Base-by-base conservation (phyloP, 2,888 invertebrate genomes). In the Alloplasta piceator region DNA sequence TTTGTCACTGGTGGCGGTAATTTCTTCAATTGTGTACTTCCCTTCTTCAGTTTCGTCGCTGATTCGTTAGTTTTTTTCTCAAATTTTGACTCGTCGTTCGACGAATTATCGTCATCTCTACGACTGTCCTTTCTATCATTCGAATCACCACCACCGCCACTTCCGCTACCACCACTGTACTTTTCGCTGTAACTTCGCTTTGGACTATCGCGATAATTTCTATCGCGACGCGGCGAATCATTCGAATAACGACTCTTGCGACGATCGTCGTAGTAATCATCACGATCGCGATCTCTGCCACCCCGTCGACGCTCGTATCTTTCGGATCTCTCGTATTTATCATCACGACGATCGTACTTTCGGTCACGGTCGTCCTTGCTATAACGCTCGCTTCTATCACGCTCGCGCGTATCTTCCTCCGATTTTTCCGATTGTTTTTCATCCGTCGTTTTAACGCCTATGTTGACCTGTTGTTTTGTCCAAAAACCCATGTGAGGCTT, bases 401-500 rank as follows among this genome's bases (percentile, higher is more conserved):
- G 86, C 84, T 87, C 87, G 56, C 89, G 86, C 81, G 91, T 87
- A 81, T 84, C 83, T 87, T 91, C 92, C 50, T 92, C 92, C 64
- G 3, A 26, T 26, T 91, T 90, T 39, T 93, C 93, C n/a, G 85
- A 84, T 10, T 89, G 61, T 60, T 89, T 89, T 60, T 89, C 92
- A 66, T 92, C 92, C 4, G 85, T 83, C 0, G 89, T 88, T 64
- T 92, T 92, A 0, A 86, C 87, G 0, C 89, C 81, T 90, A 90
- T 90, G 55, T 91, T 91, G 0, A 92, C 91, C 78, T 92, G 92
- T 43, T 92, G 92, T 55, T 92, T 92, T 5, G 92, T 92, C 92
- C 92, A 92, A 41, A 92, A 92, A 26, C 92, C 92, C 92, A 92
- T 92, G 48, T 92, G 92, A 0, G 92, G 92, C 41, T 92, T 92